Base-by-base conservation (phyloP, 2,888 invertebrate species). In the Drepana falcataria region DNA sequence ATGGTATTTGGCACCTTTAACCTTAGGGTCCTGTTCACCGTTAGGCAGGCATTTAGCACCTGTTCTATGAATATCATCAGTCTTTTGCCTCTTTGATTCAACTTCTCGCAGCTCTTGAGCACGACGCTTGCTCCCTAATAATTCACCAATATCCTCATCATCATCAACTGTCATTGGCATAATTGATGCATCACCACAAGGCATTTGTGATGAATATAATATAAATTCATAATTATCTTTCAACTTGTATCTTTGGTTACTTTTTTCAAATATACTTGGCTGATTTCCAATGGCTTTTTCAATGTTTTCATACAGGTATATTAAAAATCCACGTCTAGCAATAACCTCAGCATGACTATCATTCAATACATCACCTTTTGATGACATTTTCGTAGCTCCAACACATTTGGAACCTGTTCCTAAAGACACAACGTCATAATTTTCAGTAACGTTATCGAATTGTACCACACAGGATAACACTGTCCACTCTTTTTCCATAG, bases 121-220 rank as follows among this genome's bases (percentile, higher is more conserved):
- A 56, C 66, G 65, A 37, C 80, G 72, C 68, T 87, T 87, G 35
- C 58, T 57, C 35, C 61, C 55, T 34, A 90, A 34, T 7, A 86
- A 37, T 9, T 84, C 75, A 55, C 91, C 90, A 69, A 75, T 66
- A 48, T 75, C 56, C 33, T 81, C 81, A 21, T 73, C 66, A 9
- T 83, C 78, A 2, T 64, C 68, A 52, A 63, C 67, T 44, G 44
- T 9, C 79, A 93, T 95, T 0, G 93, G 93, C 75, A 96, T 93
- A 66, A 98, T 98, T 33, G 97, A 95, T 9, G 97, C 97, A 92
- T 98, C 98, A 0, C 98, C 98, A 87, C 98, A 98, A 33, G 98
- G 98, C 47, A 95, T 93, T 77, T 97, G 96, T 52, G 96, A 97
- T 40, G 96, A 94, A 72, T 95, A 96, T 73, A 98, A 95, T 77